A percentile compares a stretch with the other conserved stretches of the same genome.
Evolutionary conservation across 2,113 vertebrate species (phyloP).

Genomic region (Leucoraja erinaceus): DNA sequence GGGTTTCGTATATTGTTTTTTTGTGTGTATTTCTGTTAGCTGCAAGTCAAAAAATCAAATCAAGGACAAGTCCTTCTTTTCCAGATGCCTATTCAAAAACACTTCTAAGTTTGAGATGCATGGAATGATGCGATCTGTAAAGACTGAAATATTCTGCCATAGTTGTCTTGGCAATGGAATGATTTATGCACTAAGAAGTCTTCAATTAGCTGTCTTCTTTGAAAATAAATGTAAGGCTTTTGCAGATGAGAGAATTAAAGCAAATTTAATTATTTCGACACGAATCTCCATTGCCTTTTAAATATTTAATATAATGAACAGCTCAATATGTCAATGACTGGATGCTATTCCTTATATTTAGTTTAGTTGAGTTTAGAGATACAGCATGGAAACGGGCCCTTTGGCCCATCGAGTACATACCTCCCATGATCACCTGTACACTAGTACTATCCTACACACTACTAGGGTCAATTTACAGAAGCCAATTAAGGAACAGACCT

Average conservation of each 20-base stretch:
- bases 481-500: too few species aligned
- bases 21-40: neutral
- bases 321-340: neutral
- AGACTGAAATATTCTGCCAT: neutral
- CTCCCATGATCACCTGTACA: too few species aligned
- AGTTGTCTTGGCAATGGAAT: neutral
- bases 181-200: neutral
- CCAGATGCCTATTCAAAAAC: neutral
- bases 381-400: too few species aligned
- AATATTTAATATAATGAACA: neutral
- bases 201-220: constrained; percentile 7
- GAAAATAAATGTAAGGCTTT: neutral
- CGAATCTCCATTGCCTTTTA: neutral
- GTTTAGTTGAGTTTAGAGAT: too few species aligned
- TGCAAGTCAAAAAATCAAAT: neutral
- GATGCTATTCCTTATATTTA: neutral
- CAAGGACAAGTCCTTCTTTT: neutral
- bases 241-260: neutral
- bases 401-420: too few species aligned
- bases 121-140: neutral
- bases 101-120: neutral
- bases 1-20: neutral
- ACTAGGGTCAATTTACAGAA: too few species aligned
- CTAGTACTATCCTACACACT: too few species aligned
- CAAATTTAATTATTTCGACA: neutral